Conservation (phyloP, 2,113 vertebrate genomes). For the Dissostichus mawsoni region DNA sequence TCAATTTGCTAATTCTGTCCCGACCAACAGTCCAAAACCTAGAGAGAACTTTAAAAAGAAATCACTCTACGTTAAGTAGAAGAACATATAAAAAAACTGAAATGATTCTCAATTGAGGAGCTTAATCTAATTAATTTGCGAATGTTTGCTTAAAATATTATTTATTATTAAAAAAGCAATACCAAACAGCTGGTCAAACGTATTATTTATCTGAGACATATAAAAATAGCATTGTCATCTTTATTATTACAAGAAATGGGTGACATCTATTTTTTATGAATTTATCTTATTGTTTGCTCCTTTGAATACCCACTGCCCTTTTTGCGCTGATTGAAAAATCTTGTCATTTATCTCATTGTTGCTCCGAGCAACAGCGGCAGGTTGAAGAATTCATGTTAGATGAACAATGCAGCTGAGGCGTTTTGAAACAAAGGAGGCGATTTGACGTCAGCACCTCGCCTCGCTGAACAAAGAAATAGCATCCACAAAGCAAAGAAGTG, state of each 20-base stretch:
- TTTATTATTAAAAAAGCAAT: no score
- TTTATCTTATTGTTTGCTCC: slow-evolving; percentile 20
- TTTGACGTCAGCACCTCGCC: slow-evolving; percentile 74
- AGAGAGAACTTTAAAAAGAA: background rate
- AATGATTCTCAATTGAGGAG: background rate
- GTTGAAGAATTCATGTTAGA: slow-evolving; percentile 60
- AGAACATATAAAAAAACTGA: background rate
- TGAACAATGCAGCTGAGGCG: slow-evolving; percentile 69
- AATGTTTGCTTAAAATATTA: no score
- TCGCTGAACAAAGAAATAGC: slow-evolving; percentile 74
- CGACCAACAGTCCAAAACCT: background rate
- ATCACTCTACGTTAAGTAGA: background rate
- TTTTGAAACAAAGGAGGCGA: slow-evolving; percentile 72
- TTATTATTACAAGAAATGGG: slow-evolving; percentile 17
- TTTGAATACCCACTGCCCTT: slow-evolving; percentile 27
- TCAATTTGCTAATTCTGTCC: background rate
- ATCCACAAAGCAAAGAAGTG: slow-evolving; percentile 60
- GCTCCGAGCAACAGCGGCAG: slow-evolving; percentile 70
- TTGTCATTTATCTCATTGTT: slow-evolving; percentile 71
- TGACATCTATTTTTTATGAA: slow-evolving; percentile 43
- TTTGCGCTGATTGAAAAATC: slow-evolving; percentile 52
- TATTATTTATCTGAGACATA: slow-evolving; percentile 1
- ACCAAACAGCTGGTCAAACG: background rate
- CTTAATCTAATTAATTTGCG: background rate
- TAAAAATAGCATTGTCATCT: background rate